Evolutionary conservation across 1,140 invertebrate genomes (phyloP).

Genomic region (Varroa destructor): DNA sequence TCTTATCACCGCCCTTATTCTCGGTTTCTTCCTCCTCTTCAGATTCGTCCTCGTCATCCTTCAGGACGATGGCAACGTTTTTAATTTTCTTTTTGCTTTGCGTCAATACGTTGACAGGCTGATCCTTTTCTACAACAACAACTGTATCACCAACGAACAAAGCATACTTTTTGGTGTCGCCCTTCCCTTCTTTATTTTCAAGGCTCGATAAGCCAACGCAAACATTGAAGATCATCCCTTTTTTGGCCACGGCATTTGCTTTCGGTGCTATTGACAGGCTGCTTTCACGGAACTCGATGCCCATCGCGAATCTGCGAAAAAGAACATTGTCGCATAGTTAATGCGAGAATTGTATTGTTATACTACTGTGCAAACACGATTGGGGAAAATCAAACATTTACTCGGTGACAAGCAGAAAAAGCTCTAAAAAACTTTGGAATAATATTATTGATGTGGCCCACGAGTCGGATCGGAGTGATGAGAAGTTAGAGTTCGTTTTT

Average conservation of each 20-base stretch:
- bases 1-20: slow-evolving; percentile 47
- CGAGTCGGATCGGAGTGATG: too few relatives aligned
- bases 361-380: slow-evolving; percentile 13
- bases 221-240: slow-evolving; percentile 90
- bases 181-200: slow-evolving; percentile 52
- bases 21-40: slow-evolving; percentile 54
- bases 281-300: slow-evolving; percentile 93
- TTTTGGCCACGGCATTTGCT: slow-evolving; percentile 61
- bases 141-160: slow-evolving; percentile 95
- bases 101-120: slow-evolving; percentile 71
- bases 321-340: neutral
- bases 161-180: slow-evolving; percentile 71
- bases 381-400: slow-evolving; percentile 19
- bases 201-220: slow-evolving; percentile 85
- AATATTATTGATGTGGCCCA: too few relatives aligned
- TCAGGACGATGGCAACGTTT: slow-evolving; percentile 88
- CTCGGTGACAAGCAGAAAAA: neutral
- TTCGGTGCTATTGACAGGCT: slow-evolving; percentile 82
- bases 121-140: slow-evolving; percentile 71
- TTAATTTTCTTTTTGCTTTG: slow-evolving; percentile 82
- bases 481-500: too few relatives aligned
- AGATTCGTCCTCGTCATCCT: slow-evolving; percentile 57
- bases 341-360: neutral
- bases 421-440: neutral
- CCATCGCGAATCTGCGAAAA: slow-evolving; percentile 65